Evolutionary conservation across 2,113 vertebrate species (phyloP).

Genomic region (Delphinus delphis): DNA sequence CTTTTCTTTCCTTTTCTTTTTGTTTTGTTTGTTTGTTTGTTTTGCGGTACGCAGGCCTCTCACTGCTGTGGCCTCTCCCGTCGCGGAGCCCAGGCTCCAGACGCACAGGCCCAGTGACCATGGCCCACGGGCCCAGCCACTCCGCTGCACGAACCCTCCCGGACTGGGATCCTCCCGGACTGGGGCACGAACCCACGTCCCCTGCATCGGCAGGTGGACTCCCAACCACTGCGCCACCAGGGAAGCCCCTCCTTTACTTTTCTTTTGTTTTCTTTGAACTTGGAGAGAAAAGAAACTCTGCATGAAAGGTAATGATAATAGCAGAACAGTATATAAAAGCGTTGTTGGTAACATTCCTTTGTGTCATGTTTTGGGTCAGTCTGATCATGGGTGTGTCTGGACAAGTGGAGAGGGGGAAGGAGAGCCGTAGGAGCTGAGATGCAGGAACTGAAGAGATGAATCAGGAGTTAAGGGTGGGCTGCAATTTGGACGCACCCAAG

Average conservation of each 20-base stretch:
- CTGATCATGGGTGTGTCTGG: background rate
- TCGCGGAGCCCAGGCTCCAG: too few relatives aligned
- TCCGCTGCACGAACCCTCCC: too few relatives aligned
- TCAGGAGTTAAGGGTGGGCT: background rate
- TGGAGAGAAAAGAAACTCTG: background rate
- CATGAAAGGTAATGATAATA: background rate
- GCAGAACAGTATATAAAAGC: fast-evolving
- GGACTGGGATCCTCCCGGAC: too few relatives aligned
- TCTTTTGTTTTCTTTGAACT: background rate
- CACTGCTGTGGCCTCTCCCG: too few relatives aligned
- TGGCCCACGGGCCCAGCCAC: too few relatives aligned
- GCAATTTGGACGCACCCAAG: background rate
- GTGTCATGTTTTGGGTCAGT: background rate
- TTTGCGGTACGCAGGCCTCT: too few relatives aligned
- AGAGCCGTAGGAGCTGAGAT: background rate
- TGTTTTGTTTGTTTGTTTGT: too few relatives aligned
- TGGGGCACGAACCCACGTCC: too few relatives aligned
- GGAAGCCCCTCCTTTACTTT: background rate
- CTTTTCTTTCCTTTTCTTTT: background rate
- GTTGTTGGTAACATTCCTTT: background rate
- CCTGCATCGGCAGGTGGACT: too few relatives aligned
- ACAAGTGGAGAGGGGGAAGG: background rate
- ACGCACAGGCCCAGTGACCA: too few relatives aligned
- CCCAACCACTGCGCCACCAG: too few relatives aligned
- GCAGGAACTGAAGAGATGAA: background rate